These are phyloP conservation scores for Plecturocebus donacophilus DNA, from an alignment of 2,113 vertebrate species.

Conservation along the genomic window DNA sequence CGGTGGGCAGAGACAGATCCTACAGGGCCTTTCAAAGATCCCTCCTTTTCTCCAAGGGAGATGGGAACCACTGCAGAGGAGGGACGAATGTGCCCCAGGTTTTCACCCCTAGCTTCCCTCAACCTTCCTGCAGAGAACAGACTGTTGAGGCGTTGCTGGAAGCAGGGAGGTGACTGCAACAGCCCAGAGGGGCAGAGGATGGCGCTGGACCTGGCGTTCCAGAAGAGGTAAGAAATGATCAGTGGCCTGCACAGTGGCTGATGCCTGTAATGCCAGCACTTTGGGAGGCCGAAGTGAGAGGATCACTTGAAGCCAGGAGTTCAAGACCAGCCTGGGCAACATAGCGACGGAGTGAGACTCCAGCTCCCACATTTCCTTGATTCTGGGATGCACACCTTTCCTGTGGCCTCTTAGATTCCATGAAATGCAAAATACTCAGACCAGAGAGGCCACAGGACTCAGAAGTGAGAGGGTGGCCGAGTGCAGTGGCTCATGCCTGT, in stretches of 20 bases:
- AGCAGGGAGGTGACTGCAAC: background rate
- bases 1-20: background rate
- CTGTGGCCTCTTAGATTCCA: background rate
- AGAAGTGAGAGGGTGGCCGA: background rate
- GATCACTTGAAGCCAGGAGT: too few species aligned
- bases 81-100: background rate
- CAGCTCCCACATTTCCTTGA: too few species aligned
- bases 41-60: background rate
- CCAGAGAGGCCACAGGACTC: fast-evolving
- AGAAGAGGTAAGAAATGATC: background rate
- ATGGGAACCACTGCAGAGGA: background rate
- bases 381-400: background rate
- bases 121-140: background rate
- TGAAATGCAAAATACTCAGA: background rate
- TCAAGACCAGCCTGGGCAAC: too few species aligned
- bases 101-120: background rate
- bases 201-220: fast-evolving
- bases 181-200: background rate
- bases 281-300: too few species aligned
- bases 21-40: background rate
- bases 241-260: too few species aligned
- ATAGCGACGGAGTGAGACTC: too few species aligned
- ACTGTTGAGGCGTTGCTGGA: background rate
- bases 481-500: too few species aligned
- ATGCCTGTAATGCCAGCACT: too few species aligned